phyloP scores from a whole-genome alignment of 2,113 vertebrate genomes.

The Neodontobutis hainanensis region DNA sequence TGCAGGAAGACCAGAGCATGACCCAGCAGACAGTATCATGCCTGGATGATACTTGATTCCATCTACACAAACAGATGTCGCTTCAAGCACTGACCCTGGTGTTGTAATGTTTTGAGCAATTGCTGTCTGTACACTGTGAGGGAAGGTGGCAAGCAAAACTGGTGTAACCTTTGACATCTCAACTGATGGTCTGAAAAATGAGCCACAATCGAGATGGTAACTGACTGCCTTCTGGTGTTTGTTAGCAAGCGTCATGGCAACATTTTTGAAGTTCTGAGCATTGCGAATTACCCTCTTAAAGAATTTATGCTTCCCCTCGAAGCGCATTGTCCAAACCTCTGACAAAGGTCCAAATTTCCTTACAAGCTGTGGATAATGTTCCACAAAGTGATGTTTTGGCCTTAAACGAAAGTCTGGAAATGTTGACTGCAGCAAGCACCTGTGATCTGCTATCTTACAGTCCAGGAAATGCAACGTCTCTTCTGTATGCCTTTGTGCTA shows the following conservation, averaged over 20 bases:
- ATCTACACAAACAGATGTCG: conserved; percentile 36
- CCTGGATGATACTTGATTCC: conserved; percentile 30
- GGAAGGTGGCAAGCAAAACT: conserved; percentile 15
- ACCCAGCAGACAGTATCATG: conserved; percentile 44
- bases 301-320: conserved; percentile 16
- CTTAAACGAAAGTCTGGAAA: no score
- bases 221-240: conserved; percentile 2
- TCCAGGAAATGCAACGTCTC: no score
- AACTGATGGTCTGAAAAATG: conserved; percentile 25
- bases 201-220: conserved; percentile 11
- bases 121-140: background rate
- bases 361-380: no score
- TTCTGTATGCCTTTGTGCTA: no score
- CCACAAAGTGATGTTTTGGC: no score
- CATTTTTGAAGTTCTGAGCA: conserved; percentile 18
- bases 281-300: conserved; percentile 8
- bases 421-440: no score
- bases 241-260: conserved; percentile 7
- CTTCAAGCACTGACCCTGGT: conserved; percentile 12
- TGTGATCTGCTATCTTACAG: no score
- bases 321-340: conserved; percentile 7
- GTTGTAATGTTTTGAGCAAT: background rate
- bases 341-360: no score
- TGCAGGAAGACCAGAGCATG: conserved; percentile 47
- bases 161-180: conserved; percentile 7